A percentile compares a stretch with the other conserved stretches of the same genome.
These are phyloP conservation scores for Coluber constrictor DNA, from an alignment of 2,797 vertebrate genomes.

Conservation along the genomic window DNA sequence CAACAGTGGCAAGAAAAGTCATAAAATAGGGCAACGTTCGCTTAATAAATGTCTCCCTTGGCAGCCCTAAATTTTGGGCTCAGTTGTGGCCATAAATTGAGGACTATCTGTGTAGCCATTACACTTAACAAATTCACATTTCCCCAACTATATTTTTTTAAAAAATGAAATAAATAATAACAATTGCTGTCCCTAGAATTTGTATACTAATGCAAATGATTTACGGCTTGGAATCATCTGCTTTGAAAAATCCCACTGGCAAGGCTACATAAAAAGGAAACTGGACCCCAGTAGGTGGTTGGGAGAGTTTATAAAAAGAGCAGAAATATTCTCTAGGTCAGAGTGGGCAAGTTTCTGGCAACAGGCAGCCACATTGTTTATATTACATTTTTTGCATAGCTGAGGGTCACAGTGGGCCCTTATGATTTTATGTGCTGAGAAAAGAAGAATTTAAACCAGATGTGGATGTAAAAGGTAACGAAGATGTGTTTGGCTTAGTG, in stretches of 20 bases:
- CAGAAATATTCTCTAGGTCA: background rate
- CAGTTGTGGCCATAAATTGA: background rate
- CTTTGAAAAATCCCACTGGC: background rate
- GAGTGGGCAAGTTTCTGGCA: background rate
- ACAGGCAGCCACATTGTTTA: background rate
- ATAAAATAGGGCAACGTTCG: background rate
- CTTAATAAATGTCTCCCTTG: background rate
- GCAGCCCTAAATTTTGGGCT: background rate
- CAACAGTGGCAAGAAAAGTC: background rate
- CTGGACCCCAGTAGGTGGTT: background rate
- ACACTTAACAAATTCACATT: background rate
- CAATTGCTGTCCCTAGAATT: background rate
- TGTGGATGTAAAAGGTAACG: background rate
- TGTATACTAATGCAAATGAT: background rate
- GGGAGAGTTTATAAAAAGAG: background rate
- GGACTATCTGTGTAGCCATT: background rate
- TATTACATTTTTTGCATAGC: background rate
- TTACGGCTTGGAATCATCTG: background rate
- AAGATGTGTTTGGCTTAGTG: background rate
- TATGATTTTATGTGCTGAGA: background rate
- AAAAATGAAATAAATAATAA: background rate
- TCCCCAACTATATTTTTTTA: background rate
- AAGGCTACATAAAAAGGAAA: background rate
- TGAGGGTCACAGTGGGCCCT: background rate
- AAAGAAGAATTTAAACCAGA: background rate